phyloP scores from a whole-genome alignment of 1,140 invertebrate genomes.

The Teleopsis dalmanni region DNA sequence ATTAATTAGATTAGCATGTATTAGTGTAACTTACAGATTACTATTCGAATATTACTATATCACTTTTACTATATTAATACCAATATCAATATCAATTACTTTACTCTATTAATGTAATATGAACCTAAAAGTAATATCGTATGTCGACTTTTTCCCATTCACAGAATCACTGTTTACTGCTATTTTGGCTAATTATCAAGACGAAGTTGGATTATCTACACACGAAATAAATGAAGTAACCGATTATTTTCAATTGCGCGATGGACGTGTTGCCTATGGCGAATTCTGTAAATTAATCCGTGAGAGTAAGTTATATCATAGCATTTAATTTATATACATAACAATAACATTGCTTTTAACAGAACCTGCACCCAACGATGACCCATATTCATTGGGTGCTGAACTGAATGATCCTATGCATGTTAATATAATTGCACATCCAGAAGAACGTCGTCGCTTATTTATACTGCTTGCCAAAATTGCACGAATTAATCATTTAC shows the following conservation, averaged over 20 bases:
- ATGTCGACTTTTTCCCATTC: conserved; percentile 11
- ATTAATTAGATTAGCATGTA: neutral
- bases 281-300: conserved; percentile 65
- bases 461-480: conserved; percentile 61
- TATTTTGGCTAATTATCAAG: conserved; percentile 55
- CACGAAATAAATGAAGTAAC: conserved; percentile 59
- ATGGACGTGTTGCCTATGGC: conserved; percentile 61
- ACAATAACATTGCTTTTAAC: neutral
- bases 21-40: neutral
- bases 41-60: neutral
- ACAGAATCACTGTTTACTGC: conserved; percentile 64
- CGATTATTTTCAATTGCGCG: conserved; percentile 65
- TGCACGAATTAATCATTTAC: conserved; percentile 48
- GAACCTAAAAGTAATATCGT: neutral
- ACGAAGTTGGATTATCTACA: conserved; percentile 56
- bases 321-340: neutral
- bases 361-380: neutral
- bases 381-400: conserved; percentile 46
- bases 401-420: conserved; percentile 57
- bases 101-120: neutral
- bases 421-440: conserved; percentile 52
- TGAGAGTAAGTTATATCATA: conserved; percentile 29
- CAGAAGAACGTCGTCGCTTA: conserved; percentile 55
- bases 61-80: neutral
- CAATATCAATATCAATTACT: neutral